These are phyloP conservation scores for Pseudomyrmex dendroicus DNA, from an alignment of 1,140 invertebrate species.

Conservation along the genomic window DNA sequence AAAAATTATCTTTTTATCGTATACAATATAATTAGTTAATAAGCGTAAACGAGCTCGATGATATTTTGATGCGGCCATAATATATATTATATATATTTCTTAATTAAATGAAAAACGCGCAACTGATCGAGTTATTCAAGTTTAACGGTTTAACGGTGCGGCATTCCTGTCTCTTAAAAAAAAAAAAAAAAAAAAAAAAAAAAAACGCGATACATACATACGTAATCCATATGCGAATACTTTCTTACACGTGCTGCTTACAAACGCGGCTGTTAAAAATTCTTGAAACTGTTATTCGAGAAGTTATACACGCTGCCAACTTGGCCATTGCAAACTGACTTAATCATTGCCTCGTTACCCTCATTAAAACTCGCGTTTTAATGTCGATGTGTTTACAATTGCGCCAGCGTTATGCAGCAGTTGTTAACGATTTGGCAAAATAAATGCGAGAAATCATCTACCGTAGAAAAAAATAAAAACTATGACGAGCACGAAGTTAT, in stretches of 20 bases:
- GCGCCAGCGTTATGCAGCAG: neutral
- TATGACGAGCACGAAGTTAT: no score
- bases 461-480: neutral
- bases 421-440: neutral
- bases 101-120: conserved; percentile 57
- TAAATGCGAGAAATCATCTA: conserved; percentile 5
- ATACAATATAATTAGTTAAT: neutral
- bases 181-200: conserved; percentile 9
- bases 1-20: neutral
- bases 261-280: conserved; percentile 8
- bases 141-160: conserved; percentile 33
- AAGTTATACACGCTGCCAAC: conserved; percentile 6
- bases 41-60: neutral
- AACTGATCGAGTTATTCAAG: conserved; percentile 55
- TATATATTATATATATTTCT: conserved; percentile 20
- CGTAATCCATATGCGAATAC: conserved; percentile 16
- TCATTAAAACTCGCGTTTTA: conserved; percentile 5
- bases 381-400: neutral
- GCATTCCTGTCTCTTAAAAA: conserved; percentile 54
- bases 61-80: conserved; percentile 41
- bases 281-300: conserved; percentile 31
- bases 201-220: conserved; percentile 20
- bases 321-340: conserved; percentile 4
- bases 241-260: conserved; percentile 30
- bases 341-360: conserved; percentile 21